Percentiles rank a stretch among this genome's conserved stretches.
These are phyloP conservation scores for Drosophila tani DNA, from an alignment of 1,140 invertebrate genomes.

Conservation along the genomic window DNA sequence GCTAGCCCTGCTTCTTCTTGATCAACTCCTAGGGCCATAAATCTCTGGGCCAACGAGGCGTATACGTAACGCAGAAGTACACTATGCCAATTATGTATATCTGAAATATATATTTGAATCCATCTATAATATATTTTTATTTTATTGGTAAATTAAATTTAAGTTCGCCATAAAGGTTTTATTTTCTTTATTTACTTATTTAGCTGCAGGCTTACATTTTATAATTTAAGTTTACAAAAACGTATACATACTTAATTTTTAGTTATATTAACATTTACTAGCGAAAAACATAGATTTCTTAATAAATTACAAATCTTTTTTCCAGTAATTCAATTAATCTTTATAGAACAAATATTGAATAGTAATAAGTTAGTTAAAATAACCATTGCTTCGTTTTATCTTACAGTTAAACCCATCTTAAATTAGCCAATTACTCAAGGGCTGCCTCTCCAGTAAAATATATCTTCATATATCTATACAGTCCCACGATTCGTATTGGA, in stretches of 20 bases:
- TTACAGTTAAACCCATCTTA: not conserved
- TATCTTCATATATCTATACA: not conserved
- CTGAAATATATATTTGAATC: too few species aligned
- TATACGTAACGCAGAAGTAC: not conserved
- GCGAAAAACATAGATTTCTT: too few species aligned
- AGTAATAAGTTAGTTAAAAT: not conserved
- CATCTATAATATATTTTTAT: too few species aligned
- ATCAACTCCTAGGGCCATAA: slow-evolving; percentile 15
- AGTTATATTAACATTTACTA: too few species aligned
- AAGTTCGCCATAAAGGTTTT: not conserved
- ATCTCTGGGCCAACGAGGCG: slow-evolving; percentile 29
- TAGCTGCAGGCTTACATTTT: too few species aligned
- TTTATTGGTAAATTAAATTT: not conserved
- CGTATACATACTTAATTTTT: too few species aligned
- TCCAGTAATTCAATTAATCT: too few species aligned
- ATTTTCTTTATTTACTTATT: not conserved
- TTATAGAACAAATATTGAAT: too few species aligned
- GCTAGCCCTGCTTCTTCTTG: slow-evolving; percentile 44
- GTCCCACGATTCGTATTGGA: not conserved
- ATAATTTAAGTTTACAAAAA: too few species aligned
- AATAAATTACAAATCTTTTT: too few species aligned
- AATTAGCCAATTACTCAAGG: not conserved
- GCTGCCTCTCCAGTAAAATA: not conserved
- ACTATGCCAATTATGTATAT: not conserved
- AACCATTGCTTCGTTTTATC: not conserved